Evolutionary conservation across 2,797 vertebrate species (phyloP), one percentile per base, ranked within the genome.

Genomic region (Manis crassicaudata): DNA sequence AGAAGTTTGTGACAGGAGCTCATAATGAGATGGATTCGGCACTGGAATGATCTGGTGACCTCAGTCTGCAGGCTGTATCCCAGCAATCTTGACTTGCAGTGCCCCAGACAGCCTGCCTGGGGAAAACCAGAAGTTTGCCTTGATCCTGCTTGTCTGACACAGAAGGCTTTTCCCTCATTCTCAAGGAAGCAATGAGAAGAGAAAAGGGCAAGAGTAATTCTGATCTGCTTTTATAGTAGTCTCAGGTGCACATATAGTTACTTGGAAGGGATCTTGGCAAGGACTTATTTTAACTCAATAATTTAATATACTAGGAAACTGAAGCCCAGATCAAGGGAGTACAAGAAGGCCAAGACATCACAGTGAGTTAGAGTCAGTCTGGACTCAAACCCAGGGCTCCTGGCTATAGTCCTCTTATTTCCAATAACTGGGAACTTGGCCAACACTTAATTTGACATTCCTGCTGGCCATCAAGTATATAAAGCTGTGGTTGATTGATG

Each of bases 131-230:
- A 89, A 63, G 20, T 70, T n/a, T 76, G 23, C 81, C 76, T 3
- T 35, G 54, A 86, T 83, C 67, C 14, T 56, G 8, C 23, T 18
- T 89, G 21, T 67, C 90, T 77, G 84, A 21, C 7, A 50, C 4
- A 37, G 52, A 68, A 77, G 21, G 52, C 37, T 37, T 79, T 29
- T 40, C 37, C 16, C 54, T 90, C n/a, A 75, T 94, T 92, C 29
- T 83, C 40, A 72, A 86, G 50, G 21, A 93, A 93, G 73, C 17
- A 93, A 54, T 32, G 21, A 93, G 32, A 95, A 94, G 50, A 72
- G 13, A 96, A 95, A 90, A 54, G 56, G 32, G 68, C 85, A 92
- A 65, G 58, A 89, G 62, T 14, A 65, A 32, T 65, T 88, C 7
- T 21, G 14, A 25, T 65, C 17, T 86, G 4, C 58, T 95, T 96